Evolutionary conservation across 2,888 invertebrate species (phyloP), one percentile per base, ranked within the genome.

Genomic region (Cerastis rubricosa): DNA sequence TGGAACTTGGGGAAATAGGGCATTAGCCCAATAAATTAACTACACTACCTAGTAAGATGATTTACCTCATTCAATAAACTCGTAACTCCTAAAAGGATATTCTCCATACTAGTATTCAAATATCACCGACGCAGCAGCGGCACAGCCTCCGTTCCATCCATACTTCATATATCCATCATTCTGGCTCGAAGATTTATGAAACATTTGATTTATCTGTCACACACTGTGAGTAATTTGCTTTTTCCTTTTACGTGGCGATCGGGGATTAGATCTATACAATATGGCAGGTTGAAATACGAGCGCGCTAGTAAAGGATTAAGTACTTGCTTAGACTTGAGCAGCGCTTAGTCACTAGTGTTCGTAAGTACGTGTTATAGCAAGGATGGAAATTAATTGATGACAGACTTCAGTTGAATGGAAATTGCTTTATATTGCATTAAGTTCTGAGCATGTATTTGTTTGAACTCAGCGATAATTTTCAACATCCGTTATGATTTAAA

Each of bases 161-260:
- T 35, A 35, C 35, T 35, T 35, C 35, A 35, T 35, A 35, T 35
- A 7, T 29, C 40, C 68, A 49, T 59, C 75, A 40, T 57, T 71
- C 54, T 12, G 61, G 51, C 40, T 51, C 47, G 12, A 57, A 75
- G 78, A 83, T 85, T 81, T 83, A 83, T 77, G 67, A 65, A 67
- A 43, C 35, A 54, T 85, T 79, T 79, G 83, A 87, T 79, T 74
- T 80, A 85, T 85, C 65, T 81, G 79, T 79, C 86, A 78, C 35
- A 19, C n/a, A n/a, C 57, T 76, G 47, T 81, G 76, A 81, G 67
- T 85, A 73, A 87, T 87, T 76, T 76, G 74, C 71, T 80, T 17
- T 71, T 70, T 43, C 87, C 85, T 76, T 87, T 65, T 85, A 70
- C 17, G 87, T 71, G 45, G 25, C 9, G 66, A 86, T 86, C 80